Percentiles rank a stretch among this genome's conserved stretches.
Conservation (phyloP, 2,888 invertebrate genomes). For the Caenorhabditis sp. region DNA sequence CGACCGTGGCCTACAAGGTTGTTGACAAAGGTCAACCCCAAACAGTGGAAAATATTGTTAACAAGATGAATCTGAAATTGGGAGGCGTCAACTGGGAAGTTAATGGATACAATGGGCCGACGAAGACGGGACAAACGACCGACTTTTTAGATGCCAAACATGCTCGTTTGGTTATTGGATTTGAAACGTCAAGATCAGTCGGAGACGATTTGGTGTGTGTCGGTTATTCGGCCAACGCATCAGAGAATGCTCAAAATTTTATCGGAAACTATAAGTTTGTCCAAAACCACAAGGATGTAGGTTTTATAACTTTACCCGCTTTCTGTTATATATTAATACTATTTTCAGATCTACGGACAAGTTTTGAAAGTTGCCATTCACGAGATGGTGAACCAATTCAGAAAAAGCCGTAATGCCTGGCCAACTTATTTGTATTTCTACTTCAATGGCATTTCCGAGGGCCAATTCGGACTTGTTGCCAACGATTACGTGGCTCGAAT, state of each 20-base stretch:
- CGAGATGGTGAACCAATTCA: constrained; percentile 7
- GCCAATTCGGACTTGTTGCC: constrained; percentile 8
- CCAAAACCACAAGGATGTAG: not conserved
- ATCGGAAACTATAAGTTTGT: constrained; percentile 23
- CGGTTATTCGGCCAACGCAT: constrained; percentile 19
- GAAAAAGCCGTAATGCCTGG: not conserved
- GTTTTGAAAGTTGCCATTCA: constrained; percentile 5
- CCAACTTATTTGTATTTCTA: constrained; percentile 9
- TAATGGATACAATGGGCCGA: not conserved
- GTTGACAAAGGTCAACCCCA: not conserved
- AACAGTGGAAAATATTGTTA: constrained; percentile 8
- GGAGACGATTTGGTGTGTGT: not conserved
- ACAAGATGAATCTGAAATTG: constrained; percentile 1
- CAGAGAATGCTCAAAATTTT: constrained; percentile 8
- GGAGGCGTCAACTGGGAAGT: not conserved
- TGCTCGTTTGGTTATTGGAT: not conserved
- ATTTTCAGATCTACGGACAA: not conserved
- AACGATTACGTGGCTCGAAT: constrained; percentile 7
- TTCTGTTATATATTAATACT: not conserved
- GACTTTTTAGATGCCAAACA: not conserved
- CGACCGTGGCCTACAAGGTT: not conserved
- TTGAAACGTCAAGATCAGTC: not conserved
- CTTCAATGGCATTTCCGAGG: constrained; percentile 34
- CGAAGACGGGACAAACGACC: not conserved
- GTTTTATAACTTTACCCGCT: not conserved